phyloP scores from a whole-genome alignment of 2,888 invertebrate species.

The Hanleya hanleyi region DNA sequence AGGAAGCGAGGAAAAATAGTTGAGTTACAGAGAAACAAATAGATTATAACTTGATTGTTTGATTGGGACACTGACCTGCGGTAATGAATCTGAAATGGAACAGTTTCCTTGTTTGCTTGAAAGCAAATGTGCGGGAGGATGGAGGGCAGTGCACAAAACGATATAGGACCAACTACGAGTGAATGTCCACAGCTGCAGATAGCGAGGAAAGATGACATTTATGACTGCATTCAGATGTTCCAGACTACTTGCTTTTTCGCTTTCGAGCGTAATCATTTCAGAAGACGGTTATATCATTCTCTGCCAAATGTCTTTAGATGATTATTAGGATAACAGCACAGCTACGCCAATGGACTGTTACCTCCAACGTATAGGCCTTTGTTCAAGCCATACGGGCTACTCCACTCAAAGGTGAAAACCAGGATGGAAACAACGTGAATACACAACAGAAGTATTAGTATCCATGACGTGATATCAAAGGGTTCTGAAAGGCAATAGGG shows the following conservation, averaged over 20 bases:
- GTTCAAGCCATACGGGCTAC: constrained; percentile 91
- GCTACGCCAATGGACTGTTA: neutral
- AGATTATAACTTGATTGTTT: neutral
- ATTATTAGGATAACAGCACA: too few relatives aligned
- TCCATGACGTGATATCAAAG: constrained; percentile 98
- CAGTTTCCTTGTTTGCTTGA: too few relatives aligned
- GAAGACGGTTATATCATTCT: too few relatives aligned
- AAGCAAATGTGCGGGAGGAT: too few relatives aligned
- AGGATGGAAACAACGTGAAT: constrained; percentile 96
- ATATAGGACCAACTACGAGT: too few relatives aligned
- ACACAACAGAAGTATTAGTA: constrained; percentile 94
- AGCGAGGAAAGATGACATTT: too few relatives aligned
- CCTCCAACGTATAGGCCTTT: constrained; percentile 25
- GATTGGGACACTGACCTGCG: neutral
- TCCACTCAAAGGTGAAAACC: constrained; percentile 98
- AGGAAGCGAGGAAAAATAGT: constrained; percentile 9
- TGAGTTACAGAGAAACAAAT: neutral
- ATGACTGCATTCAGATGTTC: too few relatives aligned
- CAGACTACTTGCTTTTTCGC: too few relatives aligned
- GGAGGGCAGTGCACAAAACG: too few relatives aligned
- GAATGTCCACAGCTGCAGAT: too few relatives aligned
- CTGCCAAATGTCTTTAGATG: too few relatives aligned
- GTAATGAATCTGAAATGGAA: neutral
- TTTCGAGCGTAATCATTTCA: too few relatives aligned
- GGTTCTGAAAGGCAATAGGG: constrained; percentile 81